Conservation (phyloP, 2,113 vertebrate species). For the Heterochromis multidens region DNA sequence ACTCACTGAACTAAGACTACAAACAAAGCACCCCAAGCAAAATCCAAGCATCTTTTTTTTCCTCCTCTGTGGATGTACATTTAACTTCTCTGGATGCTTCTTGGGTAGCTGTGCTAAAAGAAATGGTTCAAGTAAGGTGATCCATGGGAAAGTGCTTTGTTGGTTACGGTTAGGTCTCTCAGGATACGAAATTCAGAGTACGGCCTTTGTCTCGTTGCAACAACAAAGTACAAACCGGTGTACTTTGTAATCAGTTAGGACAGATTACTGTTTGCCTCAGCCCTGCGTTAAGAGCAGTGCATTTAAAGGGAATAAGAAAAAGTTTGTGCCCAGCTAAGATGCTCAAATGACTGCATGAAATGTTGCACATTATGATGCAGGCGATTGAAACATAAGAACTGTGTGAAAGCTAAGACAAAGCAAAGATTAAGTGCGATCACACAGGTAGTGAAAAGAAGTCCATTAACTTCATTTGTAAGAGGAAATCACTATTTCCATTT, state of each 20-base stretch:
- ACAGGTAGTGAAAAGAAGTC: too few relatives aligned
- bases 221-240: neutral
- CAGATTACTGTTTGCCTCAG: neutral
- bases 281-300: neutral
- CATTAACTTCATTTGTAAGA: neutral
- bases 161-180: slow-evolving; percentile 2
- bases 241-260: neutral
- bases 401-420: neutral
- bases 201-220: slow-evolving; percentile 15
- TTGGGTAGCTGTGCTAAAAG: neutral
- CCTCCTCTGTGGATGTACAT: neutral
- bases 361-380: neutral
- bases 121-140: slow-evolving; percentile 44
- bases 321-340: neutral
- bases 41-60: neutral
- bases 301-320: neutral
- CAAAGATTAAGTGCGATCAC: too few relatives aligned
- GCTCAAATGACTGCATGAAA: neutral
- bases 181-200: neutral
- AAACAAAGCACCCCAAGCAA: neutral
- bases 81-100: neutral
- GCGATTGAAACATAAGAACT: neutral
- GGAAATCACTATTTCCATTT: neutral
- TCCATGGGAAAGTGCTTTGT: slow-evolving; percentile 39
- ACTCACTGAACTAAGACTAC: neutral